Conservation (phyloP, 2,113 vertebrate genomes). For the Pipa parva region DNA sequence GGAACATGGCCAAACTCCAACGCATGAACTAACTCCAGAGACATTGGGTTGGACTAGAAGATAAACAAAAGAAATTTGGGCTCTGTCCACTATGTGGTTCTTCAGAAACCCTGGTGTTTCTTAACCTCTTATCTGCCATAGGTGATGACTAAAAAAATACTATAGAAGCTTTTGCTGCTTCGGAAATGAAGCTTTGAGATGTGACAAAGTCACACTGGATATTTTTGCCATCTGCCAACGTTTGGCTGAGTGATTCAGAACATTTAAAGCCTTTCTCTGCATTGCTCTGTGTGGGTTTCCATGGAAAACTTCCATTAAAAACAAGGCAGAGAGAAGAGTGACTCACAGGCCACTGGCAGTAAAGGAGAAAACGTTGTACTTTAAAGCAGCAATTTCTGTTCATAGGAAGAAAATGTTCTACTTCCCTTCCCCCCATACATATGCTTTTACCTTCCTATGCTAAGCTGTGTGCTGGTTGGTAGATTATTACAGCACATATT, state of each 20-base stretch:
- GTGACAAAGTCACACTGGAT: neutral
- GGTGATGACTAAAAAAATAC: neutral
- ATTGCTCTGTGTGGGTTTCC: slow-evolving; percentile 58
- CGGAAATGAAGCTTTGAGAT: slow-evolving; percentile 12
- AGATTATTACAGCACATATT: no score
- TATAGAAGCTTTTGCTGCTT: no score
- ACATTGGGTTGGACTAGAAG: slow-evolving; percentile 10
- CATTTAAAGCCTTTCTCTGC: slow-evolving; percentile 56
- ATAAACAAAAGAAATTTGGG: neutral
- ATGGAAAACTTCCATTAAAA: slow-evolving; percentile 64
- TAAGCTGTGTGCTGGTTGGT: neutral
- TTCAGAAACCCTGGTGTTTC: neutral
- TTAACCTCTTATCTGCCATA: slow-evolving; percentile 6
- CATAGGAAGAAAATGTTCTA: slow-evolving; percentile 20
- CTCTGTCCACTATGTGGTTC: slow-evolving; percentile 5
- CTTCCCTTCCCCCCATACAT: neutral
- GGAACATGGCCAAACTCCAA: slow-evolving; percentile 32
- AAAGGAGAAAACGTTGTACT: slow-evolving; percentile 21
- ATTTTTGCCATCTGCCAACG: slow-evolving; percentile 47
- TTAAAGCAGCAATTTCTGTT: slow-evolving; percentile 28
- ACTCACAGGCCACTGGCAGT: slow-evolving; percentile 58
- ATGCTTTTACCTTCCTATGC: neutral
- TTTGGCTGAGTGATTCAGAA: slow-evolving; percentile 53
- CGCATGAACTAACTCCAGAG: slow-evolving; percentile 28
- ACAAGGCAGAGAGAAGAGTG: slow-evolving; percentile 57